These are phyloP conservation scores for Tadarida brasiliensis DNA, from an alignment of 2,797 vertebrate genomes.

Conservation along the genomic window DNA sequence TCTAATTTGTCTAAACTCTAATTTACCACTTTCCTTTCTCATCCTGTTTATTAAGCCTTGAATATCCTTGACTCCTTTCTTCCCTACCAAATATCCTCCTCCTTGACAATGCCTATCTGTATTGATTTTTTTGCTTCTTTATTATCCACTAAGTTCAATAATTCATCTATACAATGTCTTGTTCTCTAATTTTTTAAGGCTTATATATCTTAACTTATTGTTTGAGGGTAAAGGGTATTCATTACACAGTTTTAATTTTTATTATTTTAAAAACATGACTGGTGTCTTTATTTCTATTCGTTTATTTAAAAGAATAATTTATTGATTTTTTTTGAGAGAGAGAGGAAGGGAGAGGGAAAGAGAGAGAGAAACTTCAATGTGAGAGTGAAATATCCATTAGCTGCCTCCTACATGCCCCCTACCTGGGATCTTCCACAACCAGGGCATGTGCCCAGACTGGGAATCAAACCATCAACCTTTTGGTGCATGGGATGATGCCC, in stretches of 20 bases:
- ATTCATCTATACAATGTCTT: not conserved
- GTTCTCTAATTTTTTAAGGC: not conserved
- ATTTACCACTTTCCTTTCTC: not conserved
- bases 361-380: not conserved
- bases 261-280: not conserved
- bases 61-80: not conserved
- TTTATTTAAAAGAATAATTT: not conserved
- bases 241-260: not conserved
- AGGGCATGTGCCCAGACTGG: not conserved
- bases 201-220: not conserved
- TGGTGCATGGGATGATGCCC: not conserved
- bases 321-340: not conserved
- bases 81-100: not conserved
- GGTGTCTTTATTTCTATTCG: not conserved
- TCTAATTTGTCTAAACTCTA: not conserved
- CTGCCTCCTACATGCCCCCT: not conserved
- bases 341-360: not conserved
- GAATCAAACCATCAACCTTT: not conserved
- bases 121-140: slow-evolving; percentile 34
- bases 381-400: not conserved
- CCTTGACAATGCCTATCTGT: not conserved
- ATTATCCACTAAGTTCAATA: not conserved
- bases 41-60: not conserved
- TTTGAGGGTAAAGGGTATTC: not conserved
- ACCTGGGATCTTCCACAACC: not conserved